These are phyloP conservation scores for Notamacropus eugenii DNA, from an alignment of 2,797 vertebrate genomes.

Conservation along the genomic window DNA sequence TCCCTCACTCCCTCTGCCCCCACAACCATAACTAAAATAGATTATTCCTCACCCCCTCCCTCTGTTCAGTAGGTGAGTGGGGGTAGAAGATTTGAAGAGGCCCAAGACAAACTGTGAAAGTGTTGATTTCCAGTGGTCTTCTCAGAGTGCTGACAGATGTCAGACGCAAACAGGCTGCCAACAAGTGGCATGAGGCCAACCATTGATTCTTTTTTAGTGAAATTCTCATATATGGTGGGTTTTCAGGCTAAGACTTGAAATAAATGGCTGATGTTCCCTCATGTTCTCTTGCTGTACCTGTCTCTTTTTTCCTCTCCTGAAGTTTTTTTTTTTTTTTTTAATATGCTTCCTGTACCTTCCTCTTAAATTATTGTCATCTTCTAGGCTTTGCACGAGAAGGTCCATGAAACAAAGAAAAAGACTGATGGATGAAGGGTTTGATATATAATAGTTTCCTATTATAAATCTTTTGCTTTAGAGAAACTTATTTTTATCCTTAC, in stretches of 20 bases:
- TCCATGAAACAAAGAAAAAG: not conserved
- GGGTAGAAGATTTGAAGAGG: constrained; percentile 76
- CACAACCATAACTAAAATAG: constrained; percentile 32
- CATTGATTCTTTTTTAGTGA: constrained; percentile 78
- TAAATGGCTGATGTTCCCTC: not conserved
- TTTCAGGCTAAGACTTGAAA: not conserved
- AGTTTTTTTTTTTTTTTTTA: not conserved
- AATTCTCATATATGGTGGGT: constrained; percentile 70
- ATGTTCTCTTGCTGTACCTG: not conserved
- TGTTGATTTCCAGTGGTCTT: constrained; percentile 82
- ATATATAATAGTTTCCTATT: constrained; percentile 1
- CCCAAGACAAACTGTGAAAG: constrained; percentile 85
- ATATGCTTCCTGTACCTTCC: not conserved
- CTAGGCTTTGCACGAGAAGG: not conserved
- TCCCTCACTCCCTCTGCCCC: constrained; percentile 14
- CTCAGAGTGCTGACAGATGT: constrained; percentile 85
- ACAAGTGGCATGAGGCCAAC: constrained; percentile 72
- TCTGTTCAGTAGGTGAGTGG: constrained; percentile 78
- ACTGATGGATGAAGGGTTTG: not conserved
- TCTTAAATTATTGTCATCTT: constrained; percentile 11
- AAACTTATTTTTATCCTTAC: not conserved
- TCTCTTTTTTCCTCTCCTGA: not conserved
- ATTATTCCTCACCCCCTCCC: constrained; percentile 47
- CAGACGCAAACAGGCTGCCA: constrained; percentile 83
- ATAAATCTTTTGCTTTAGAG: constrained; percentile 28